Evolutionary conservation across 2,797 vertebrate genomes (phyloP), one percentile per base, ranked within the genome.

Genomic region (Onychomys leucogaster): DNA sequence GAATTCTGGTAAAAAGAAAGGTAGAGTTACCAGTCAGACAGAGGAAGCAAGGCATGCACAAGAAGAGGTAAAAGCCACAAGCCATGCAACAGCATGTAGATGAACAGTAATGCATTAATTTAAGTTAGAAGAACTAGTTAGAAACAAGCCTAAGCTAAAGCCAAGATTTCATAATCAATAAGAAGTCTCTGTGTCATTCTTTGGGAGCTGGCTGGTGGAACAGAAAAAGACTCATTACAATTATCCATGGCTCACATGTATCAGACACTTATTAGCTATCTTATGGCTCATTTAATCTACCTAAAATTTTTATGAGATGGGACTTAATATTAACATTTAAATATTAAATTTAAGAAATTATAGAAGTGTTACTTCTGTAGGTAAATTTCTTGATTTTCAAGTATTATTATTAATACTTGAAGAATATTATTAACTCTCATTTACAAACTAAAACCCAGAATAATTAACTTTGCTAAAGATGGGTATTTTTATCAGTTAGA

Each of bases 381-480:
- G 57, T 69, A 95, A 71, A 65, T 3, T 75, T 14, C 10, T 17
- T 57, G 3, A 89, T 90, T 92, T 94, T 80, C 43, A 77, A 92
- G 63, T 85, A 61, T 34, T 90, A 92, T 76, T 76, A 69, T 46
- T 49, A 78, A 41, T 82, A 76, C 63, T 52, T 69, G 41, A 67
- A 46, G n/a, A 61, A 1, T 89, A 46, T 13, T 55, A n/a, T 65
- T 77, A 82, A 55, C 29, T 43, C 52, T 92, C 32, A 88, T 89
- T 37, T 16, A 96, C 57, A 41, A 81, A 87, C 34, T 71, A 25
- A 96, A 97, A 13, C 8, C 89, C 17, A 93, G 61, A 95, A 32
- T 14, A 91, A 89, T 84, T 88, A 90, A 61, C 8, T 93, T 90
- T 76, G 49, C 46, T 73, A 57, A 78, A 93, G 55, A 77, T 6